These are phyloP conservation scores for Oncorhynchus gorbuscha DNA, from an alignment of 2,113 vertebrate genomes.

Conservation along the genomic window DNA sequence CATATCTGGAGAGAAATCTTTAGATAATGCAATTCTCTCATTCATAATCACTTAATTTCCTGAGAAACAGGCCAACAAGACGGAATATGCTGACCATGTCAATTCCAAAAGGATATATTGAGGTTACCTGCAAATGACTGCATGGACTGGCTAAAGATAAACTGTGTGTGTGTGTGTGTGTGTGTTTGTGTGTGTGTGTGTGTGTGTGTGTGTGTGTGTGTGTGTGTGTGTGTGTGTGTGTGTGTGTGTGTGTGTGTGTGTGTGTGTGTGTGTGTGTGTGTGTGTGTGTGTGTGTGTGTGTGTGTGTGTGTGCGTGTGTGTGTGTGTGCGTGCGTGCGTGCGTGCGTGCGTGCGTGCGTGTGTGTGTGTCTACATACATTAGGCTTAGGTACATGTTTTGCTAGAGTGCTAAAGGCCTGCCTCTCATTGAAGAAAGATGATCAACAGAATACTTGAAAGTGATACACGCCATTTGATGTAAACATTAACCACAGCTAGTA, in stretches of 20 bases:
- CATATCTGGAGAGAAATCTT: neutral
- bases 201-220: neutral
- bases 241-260: neutral
- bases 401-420: too few relatives aligned
- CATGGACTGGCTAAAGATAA: too few relatives aligned
- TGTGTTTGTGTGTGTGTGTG: neutral
- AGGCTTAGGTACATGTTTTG: too few relatives aligned
- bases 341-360: too few relatives aligned
- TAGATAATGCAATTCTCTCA: neutral
- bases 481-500: too few relatives aligned
- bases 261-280: neutral
- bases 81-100: neutral
- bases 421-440: too few relatives aligned
- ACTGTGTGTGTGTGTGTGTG: neutral
- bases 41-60: neutral
- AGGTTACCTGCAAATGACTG: neutral
- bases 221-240: neutral
- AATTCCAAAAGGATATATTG: neutral
- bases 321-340: neutral
- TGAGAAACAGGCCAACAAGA: neutral
- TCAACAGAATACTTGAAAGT: too few relatives aligned
- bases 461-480: too few relatives aligned
- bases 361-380: neutral
- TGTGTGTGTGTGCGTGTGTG: neutral
- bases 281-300: neutral